These are phyloP conservation scores for Punctoribates punctum DNA, from an alignment of 2,888 invertebrate genomes.

Conservation along the genomic window DNA sequence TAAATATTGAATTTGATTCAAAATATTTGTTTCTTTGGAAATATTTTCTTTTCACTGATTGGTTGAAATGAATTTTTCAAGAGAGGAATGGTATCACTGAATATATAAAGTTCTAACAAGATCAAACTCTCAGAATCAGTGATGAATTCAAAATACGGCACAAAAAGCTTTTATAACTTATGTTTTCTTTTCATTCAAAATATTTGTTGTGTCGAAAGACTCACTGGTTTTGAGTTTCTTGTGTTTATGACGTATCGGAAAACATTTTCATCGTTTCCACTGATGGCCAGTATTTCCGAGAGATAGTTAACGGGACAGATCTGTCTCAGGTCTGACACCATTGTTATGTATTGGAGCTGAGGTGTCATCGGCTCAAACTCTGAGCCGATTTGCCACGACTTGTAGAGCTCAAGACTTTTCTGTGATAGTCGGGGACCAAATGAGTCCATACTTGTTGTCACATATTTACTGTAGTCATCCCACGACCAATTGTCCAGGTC, in stretches of 20 bases:
- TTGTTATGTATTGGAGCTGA: slow-evolving; percentile 50
- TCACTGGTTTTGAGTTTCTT: slow-evolving; percentile 49
- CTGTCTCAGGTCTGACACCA: slow-evolving; percentile 51
- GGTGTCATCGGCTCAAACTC: slow-evolving; percentile 46
- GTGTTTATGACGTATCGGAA: slow-evolving; percentile 50
- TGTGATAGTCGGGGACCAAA: slow-evolving; percentile 48
- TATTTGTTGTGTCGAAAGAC: slow-evolving; percentile 19
- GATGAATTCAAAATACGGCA: no score
- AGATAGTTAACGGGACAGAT: slow-evolving; percentile 50
- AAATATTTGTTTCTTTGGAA: no score
- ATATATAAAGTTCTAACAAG: no score
- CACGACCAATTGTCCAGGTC: slow-evolving; percentile 50
- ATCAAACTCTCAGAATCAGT: no score
- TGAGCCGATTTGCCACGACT: not conserved
- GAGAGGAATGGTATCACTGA: no score
- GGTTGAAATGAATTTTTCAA: no score
- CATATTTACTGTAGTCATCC: slow-evolving; percentile 49
- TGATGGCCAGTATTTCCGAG: slow-evolving; percentile 46
- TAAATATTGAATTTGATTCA: no score
- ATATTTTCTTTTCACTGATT: no score
- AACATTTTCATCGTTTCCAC: slow-evolving; percentile 47
- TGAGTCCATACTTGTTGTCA: slow-evolving; percentile 49
- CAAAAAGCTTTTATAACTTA: no score
- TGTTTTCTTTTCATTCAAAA: no score
- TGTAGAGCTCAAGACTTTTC: slow-evolving; percentile 45